Conservation (phyloP, 2,113 vertebrate species). For the Oryzias celebensis region DNA sequence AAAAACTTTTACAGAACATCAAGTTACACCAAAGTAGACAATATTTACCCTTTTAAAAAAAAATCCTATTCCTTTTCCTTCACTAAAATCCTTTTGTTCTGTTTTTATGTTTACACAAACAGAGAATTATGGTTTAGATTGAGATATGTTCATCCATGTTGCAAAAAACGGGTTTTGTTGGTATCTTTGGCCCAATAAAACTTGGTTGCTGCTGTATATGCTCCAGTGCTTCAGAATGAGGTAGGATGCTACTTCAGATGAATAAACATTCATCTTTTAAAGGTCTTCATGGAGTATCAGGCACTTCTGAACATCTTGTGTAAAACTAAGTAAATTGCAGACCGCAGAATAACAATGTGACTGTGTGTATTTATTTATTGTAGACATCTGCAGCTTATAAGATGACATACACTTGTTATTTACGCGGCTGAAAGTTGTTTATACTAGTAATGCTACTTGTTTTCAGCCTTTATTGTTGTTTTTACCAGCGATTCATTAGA, state of each 20-base stretch:
- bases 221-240: slow-evolving; percentile 16
- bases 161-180: slow-evolving; percentile 11
- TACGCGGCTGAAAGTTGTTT: too few species aligned
- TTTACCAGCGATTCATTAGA: slow-evolving; percentile 5
- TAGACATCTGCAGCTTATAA: slow-evolving; percentile 29
- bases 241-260: slow-evolving; percentile 25
- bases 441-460: too few species aligned
- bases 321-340: slow-evolving; percentile 36
- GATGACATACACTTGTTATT: slow-evolving; percentile 28
- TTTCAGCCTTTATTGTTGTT: slow-evolving; percentile 3
- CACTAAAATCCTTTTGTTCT: too few species aligned
- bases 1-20: too few species aligned
- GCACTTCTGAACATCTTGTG: slow-evolving; percentile 28
- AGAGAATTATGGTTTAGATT: not conserved
- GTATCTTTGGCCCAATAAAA: slow-evolving; percentile 19
- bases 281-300: slow-evolving; percentile 30
- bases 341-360: slow-evolving; percentile 20
- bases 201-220: slow-evolving; percentile 26
- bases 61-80: too few species aligned
- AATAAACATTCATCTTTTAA: slow-evolving; percentile 24
- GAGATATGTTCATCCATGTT: not conserved
- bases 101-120: not conserved
- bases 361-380: slow-evolving; percentile 21
- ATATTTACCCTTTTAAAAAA: too few species aligned
- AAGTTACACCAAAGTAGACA: too few species aligned